These are phyloP conservation scores for Diorhabda carinulata DNA, from an alignment of 1,140 invertebrate species.

Conservation along the genomic window DNA sequence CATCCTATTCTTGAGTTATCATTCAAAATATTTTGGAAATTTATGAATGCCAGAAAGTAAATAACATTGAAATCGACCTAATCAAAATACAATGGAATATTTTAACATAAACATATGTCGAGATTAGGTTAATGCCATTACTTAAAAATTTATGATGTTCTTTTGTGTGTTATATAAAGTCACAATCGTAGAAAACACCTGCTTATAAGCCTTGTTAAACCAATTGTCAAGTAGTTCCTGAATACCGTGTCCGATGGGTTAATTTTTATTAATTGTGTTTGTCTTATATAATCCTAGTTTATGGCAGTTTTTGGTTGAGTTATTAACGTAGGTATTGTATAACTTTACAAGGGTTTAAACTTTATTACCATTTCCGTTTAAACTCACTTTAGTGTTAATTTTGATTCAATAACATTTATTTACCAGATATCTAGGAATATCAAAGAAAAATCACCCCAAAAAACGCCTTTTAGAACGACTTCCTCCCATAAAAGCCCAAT, in stretches of 20 bases:
- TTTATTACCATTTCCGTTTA: no score
- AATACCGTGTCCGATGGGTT: not conserved
- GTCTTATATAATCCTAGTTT: not conserved
- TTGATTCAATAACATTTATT: no score
- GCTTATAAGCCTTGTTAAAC: not conserved
- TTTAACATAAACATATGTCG: constrained; percentile 2
- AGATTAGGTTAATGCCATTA: not conserved
- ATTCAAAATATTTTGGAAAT: not conserved
- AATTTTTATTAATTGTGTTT: not conserved
- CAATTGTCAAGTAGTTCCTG: not conserved
- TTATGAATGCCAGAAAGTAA: constrained; percentile 2
- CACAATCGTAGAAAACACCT: not conserved
- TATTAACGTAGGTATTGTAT: not conserved
- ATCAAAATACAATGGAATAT: constrained; percentile 3
- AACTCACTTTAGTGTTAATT: no score
- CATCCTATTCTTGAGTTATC: constrained; percentile 2
- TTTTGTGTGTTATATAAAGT: not conserved
- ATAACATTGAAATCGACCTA: constrained; percentile 2
- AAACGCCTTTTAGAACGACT: no score
- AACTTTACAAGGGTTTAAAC: no score
- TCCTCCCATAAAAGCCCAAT: no score
- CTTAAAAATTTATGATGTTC: not conserved
- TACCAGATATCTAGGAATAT: no score
- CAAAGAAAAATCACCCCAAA: no score
- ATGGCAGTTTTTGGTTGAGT: not conserved